Conservation (phyloP, 1,140 invertebrate species). For the Ceratosolen fusciceps region DNA sequence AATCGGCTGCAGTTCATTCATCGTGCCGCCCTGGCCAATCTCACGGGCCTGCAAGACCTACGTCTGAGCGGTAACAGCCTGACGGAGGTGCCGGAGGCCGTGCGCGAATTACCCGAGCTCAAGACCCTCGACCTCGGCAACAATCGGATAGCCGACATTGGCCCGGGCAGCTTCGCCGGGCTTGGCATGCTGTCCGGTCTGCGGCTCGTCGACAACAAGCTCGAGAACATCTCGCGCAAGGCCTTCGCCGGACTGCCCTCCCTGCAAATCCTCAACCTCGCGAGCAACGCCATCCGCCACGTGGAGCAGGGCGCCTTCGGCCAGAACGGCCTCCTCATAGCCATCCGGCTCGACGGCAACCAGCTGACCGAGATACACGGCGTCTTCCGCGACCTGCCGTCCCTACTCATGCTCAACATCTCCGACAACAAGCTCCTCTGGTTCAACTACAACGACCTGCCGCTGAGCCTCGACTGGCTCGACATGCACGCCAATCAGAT, state of each 20-base stretch:
- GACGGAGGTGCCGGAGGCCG: conserved; percentile 82
- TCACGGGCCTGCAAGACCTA: conserved; percentile 86
- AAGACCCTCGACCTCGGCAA: conserved; percentile 88
- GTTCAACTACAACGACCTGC: conserved; percentile 92
- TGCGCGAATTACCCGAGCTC: conserved; percentile 80
- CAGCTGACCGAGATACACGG: conserved; percentile 87
- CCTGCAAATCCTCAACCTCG: conserved; percentile 90
- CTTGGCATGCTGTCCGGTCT: conserved; percentile 85
- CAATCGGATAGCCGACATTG: conserved; percentile 83
- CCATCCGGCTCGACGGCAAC: conserved; percentile 89
- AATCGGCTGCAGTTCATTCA: conserved; percentile 81
- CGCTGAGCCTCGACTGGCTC: conserved; percentile 86
- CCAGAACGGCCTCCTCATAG: conserved; percentile 84
- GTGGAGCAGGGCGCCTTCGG: conserved; percentile 89
- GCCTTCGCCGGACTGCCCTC: conserved; percentile 85
- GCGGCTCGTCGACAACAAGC: conserved; percentile 87
- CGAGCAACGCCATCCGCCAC: conserved; percentile 84
- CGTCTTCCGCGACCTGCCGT: conserved; percentile 85
- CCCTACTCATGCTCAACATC: conserved; percentile 90
- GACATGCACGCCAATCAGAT: conserved; percentile 93
- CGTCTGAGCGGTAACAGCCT: conserved; percentile 89
- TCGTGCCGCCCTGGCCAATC: conserved; percentile 83
- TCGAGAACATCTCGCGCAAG: conserved; percentile 87
- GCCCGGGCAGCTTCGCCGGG: conserved; percentile 86
- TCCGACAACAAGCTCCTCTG: conserved; percentile 90